phyloP scores from a whole-genome alignment of 2,888 invertebrate genomes.

The Clunio marinus region DNA sequence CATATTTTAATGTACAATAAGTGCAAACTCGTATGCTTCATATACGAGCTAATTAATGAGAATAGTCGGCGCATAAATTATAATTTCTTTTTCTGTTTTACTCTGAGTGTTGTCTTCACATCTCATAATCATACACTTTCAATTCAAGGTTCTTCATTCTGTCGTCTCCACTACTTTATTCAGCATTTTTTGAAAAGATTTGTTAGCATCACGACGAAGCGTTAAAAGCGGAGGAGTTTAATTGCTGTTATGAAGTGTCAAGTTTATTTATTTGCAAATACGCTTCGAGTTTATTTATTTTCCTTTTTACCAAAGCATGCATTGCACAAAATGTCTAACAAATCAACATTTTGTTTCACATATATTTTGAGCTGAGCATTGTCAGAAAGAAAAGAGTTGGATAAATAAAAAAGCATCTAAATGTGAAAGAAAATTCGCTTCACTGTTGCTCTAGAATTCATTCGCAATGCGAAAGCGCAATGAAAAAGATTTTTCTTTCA shows the following conservation, averaged over 20 bases:
- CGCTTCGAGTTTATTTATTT: not conserved
- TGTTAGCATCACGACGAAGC: conserved; percentile 5
- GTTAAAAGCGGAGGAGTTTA: conserved; percentile 30
- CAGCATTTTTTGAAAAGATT: not conserved
- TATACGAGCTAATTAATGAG: conserved; percentile 30
- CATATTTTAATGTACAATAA: conserved; percentile 30
- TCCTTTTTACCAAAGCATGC: not conserved
- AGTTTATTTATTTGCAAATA: conserved; percentile 37
- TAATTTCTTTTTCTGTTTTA: not conserved
- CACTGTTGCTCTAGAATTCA: conserved; percentile 16
- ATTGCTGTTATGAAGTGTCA: conserved; percentile 37
- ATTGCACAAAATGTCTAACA: not conserved
- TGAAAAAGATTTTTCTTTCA: too few species aligned
- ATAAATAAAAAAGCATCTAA: not conserved
- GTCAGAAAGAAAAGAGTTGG: not conserved
- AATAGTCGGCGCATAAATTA: conserved; percentile 29
- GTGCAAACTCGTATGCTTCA: conserved; percentile 23
- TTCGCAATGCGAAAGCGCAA: not conserved
- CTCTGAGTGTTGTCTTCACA: not conserved
- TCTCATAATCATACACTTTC: not conserved
- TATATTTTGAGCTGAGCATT: not conserved
- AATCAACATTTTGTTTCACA: conserved; percentile 24
- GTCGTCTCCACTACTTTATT: not conserved
- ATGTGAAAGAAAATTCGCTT: not conserved
- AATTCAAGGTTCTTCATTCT: not conserved